Conservation (phyloP, 2,888 invertebrate species). For the Siphonodentalium dalli region DNA sequence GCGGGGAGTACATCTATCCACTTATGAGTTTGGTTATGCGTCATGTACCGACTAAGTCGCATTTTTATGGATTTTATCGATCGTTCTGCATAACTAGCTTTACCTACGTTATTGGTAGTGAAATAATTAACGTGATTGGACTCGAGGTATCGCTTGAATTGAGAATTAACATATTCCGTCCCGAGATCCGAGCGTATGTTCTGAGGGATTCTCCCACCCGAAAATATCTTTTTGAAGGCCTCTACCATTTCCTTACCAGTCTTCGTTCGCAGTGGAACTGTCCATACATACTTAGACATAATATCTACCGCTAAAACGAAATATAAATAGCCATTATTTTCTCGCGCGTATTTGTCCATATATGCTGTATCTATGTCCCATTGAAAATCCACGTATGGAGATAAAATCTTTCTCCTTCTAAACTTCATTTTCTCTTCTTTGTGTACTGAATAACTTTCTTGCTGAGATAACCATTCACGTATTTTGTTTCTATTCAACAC, state of each 20-base stretch:
- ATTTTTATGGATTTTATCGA: conserved; percentile 7
- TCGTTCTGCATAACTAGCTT: conserved; percentile 12
- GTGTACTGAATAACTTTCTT: too few species aligned
- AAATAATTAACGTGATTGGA: background rate
- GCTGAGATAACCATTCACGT: too few species aligned
- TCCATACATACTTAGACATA: conserved; percentile 3
- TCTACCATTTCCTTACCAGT: background rate
- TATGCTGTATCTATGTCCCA: conserved; percentile 7
- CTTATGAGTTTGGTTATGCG: conserved; percentile 2
- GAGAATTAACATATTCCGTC: conserved; percentile 1
- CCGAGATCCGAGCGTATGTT: conserved; percentile 6
- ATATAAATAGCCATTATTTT: conserved; percentile 5
- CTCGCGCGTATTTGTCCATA: background rate
- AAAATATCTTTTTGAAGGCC: conserved; percentile 1
- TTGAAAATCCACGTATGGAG: background rate
- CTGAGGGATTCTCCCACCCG: background rate
- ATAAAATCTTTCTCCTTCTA: background rate
- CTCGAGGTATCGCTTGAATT: background rate
- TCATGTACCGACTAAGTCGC: conserved; percentile 1
- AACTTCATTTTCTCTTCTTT: too few species aligned
- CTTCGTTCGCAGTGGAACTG: conserved; percentile 2
- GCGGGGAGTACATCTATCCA: conserved; percentile 10
- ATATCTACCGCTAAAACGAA: conserved; percentile 5
- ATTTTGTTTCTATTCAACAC: too few species aligned
- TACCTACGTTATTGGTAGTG: conserved; percentile 4